phyloP scores from a whole-genome alignment of 37 sponge, comb jelly and placozoan genomes.

The Axinella damicornis region DNA sequence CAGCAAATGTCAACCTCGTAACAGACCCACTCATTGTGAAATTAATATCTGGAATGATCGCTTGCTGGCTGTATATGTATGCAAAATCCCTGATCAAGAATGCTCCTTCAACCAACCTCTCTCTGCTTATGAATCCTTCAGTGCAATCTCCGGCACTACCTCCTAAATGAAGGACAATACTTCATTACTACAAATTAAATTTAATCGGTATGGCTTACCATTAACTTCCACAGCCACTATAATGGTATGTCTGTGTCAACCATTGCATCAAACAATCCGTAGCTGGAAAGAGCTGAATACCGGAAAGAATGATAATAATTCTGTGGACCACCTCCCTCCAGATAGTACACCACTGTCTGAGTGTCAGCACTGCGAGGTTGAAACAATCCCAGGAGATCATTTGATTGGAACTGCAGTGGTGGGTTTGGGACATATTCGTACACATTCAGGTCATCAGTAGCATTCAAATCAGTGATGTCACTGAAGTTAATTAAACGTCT shows the following conservation, averaged over 20 bases:
- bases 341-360: background rate
- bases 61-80: too few species aligned
- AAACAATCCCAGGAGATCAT: constrained; percentile 3
- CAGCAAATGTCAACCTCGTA: background rate
- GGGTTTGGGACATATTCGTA: background rate
- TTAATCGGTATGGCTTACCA: too few species aligned
- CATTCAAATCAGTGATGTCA: background rate
- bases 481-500: background rate
- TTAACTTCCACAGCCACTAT: constrained; percentile 3
- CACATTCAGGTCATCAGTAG: background rate
- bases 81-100: too few species aligned
- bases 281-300: too few species aligned
- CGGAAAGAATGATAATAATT: background rate
- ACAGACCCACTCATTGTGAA: background rate
- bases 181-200: too few species aligned
- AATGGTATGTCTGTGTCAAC: background rate
- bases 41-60: background rate
- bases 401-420: background rate
- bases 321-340: background rate
- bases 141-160: too few species aligned
- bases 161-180: too few species aligned
- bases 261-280: too few species aligned
- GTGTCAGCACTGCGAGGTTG: background rate
- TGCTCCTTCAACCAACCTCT: too few species aligned
- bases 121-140: too few species aligned